phyloP scores from a whole-genome alignment of 2,888 invertebrate genomes.

The Coremacera marginata region DNA sequence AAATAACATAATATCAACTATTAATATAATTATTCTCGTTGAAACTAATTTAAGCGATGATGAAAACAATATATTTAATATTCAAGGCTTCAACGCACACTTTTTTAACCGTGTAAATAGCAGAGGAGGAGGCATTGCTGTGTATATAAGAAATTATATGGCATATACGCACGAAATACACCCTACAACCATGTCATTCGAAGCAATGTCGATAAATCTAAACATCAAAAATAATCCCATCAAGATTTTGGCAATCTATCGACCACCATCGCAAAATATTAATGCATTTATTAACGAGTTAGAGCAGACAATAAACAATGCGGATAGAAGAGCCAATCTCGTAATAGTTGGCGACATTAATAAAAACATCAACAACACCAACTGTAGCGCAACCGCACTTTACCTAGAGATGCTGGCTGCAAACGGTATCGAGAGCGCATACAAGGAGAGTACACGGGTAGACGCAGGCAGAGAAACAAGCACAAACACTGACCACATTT shows the following conservation, averaged over 20 bases:
- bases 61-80: background rate
- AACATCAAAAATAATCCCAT: background rate
- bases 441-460: too few relatives aligned
- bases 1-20: too few relatives aligned
- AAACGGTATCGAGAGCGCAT: too few relatives aligned
- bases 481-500: background rate
- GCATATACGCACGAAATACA: background rate
- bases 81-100: background rate
- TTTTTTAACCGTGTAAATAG: too few relatives aligned
- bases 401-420: too few relatives aligned
- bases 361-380: too few relatives aligned
- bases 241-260: background rate
- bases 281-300: too few relatives aligned
- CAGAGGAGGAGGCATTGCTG: background rate
- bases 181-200: background rate
- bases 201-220: background rate
- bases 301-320: too few relatives aligned
- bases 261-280: background rate
- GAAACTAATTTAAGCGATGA: background rate
- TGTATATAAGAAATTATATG: background rate
- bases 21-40: background rate
- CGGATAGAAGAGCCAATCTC: too few relatives aligned
- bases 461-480: too few relatives aligned
- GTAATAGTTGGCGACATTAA: too few relatives aligned
- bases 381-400: too few relatives aligned